Percentiles rank a stretch among this genome's conserved stretches.
phyloP scores from a whole-genome alignment of 2,888 invertebrate genomes.

The Napeogenes sylphis region DNA sequence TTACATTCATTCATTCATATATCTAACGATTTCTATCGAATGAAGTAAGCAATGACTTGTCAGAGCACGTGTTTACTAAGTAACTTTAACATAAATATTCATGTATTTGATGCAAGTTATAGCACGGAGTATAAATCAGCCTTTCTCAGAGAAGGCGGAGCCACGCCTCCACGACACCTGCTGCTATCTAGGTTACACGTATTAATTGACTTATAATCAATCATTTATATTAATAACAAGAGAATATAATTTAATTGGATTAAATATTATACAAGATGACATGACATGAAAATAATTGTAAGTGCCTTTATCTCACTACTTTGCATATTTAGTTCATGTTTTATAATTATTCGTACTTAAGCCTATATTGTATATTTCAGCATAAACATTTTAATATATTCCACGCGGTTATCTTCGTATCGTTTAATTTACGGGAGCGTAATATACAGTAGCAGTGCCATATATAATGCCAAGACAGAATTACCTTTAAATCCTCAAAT shows the following conservation, averaged over 20 bases:
- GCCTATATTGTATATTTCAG: too few relatives aligned
- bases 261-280: background rate
- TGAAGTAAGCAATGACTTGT: slow-evolving; percentile 14
- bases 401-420: slow-evolving; percentile 15
- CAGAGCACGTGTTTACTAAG: slow-evolving; percentile 22
- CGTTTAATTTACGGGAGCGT: slow-evolving; percentile 22
- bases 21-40: background rate
- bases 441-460: slow-evolving; percentile 24
- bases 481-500: slow-evolving; percentile 31
- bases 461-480: slow-evolving; percentile 25
- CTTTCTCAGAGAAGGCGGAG: slow-evolving; percentile 26
- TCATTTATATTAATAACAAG: slow-evolving; percentile 11
- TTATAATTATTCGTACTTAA: too few relatives aligned
- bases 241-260: background rate
- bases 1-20: background rate
- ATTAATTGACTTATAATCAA: slow-evolving; percentile 22
- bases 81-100: slow-evolving; percentile 32
- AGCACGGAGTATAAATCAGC: slow-evolving; percentile 32
- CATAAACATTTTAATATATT: background rate
- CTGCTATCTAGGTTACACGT: slow-evolving; percentile 21
- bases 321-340: too few relatives aligned
- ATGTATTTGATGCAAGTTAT: slow-evolving; percentile 31
- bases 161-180: slow-evolving; percentile 33
- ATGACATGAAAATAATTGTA: too few relatives aligned
- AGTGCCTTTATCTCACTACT: too few relatives aligned